Percentiles rank a stretch among this genome's conserved stretches.
Conservation (phyloP, 1,140 invertebrate species). For the Ooceraea biroi region DNA sequence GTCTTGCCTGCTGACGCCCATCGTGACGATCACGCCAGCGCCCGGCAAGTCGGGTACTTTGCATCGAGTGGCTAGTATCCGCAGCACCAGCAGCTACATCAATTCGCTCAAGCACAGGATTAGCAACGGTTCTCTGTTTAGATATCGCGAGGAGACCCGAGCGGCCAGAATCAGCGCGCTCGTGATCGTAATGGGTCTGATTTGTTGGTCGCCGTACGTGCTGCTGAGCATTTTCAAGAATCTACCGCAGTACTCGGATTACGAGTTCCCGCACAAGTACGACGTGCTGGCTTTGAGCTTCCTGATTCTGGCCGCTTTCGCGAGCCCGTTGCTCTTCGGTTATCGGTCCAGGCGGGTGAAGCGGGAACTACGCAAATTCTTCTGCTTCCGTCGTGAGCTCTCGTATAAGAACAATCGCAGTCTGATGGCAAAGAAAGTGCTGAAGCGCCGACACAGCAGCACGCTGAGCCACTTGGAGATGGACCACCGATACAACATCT, state of each 20-base stretch:
- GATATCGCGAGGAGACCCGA: slow-evolving; percentile 93
- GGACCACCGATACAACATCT: slow-evolving; percentile 82
- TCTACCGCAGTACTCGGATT: slow-evolving; percentile 81
- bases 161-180: slow-evolving; percentile 92
- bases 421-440: slow-evolving; percentile 84
- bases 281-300: slow-evolving; percentile 88
- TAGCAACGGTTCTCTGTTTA: slow-evolving; percentile 93
- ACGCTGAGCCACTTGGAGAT: slow-evolving; percentile 79
- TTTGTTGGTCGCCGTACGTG: slow-evolving; percentile 90
- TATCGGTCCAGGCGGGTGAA: slow-evolving; percentile 92
- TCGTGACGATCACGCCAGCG: slow-evolving; percentile 85
- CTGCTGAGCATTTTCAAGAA: slow-evolving; percentile 85
- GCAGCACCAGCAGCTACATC: slow-evolving; percentile 87
- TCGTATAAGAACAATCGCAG: slow-evolving; percentile 85
- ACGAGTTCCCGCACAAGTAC: slow-evolving; percentile 81
- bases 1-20: slow-evolving; percentile 78
- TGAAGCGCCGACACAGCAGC: slow-evolving; percentile 81
- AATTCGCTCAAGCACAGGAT: slow-evolving; percentile 91
- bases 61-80: slow-evolving; percentile 82
- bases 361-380: slow-evolving; percentile 89
- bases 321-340: slow-evolving; percentile 92
- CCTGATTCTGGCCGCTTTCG: slow-evolving; percentile 89
- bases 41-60: slow-evolving; percentile 82
- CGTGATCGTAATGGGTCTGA: slow-evolving; percentile 90
- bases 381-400: slow-evolving; percentile 85